phyloP scores from a whole-genome alignment of 64 coral and sea anemone species.

The Stylophora pistillata region DNA sequence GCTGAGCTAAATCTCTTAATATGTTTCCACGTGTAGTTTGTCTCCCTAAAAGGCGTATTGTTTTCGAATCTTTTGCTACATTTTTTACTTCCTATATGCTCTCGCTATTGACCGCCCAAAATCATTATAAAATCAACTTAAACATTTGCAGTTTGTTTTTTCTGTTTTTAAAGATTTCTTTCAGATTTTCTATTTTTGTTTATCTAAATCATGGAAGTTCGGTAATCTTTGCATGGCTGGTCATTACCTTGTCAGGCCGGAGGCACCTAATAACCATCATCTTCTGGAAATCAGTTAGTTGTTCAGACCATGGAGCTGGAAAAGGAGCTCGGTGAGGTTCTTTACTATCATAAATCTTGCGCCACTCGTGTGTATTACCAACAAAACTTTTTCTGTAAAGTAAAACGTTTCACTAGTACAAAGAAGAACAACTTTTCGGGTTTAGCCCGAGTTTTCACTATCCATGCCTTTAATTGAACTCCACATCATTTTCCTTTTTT shows the following conservation, averaged over 20 bases:
- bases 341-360: slow-evolving; percentile 97
- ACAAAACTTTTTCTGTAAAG: slow-evolving; percentile 81
- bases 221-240: not conserved
- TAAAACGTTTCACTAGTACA: not conserved
- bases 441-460: not conserved
- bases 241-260: slow-evolving; percentile 91
- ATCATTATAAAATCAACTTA: too few species aligned
- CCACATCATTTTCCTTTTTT: not conserved
- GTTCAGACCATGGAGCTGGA: slow-evolving; percentile 88
- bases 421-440: not conserved
- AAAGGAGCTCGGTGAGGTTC: slow-evolving; percentile 92
- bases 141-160: too few species aligned
- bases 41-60: too few species aligned
- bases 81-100: too few species aligned
- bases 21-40: too few species aligned
- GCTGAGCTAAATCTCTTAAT: too few species aligned
- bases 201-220: too few species aligned
- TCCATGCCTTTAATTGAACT: not conserved
- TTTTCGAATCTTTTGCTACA: too few species aligned
- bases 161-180: too few species aligned
- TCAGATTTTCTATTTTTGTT: too few species aligned
- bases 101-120: too few species aligned
- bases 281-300: slow-evolving; percentile 96
- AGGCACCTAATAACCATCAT: slow-evolving; percentile 98
- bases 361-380: slow-evolving; percentile 88